phyloP scores from a whole-genome alignment of 2,888 invertebrate species.

The Chirona hameri region DNA sequence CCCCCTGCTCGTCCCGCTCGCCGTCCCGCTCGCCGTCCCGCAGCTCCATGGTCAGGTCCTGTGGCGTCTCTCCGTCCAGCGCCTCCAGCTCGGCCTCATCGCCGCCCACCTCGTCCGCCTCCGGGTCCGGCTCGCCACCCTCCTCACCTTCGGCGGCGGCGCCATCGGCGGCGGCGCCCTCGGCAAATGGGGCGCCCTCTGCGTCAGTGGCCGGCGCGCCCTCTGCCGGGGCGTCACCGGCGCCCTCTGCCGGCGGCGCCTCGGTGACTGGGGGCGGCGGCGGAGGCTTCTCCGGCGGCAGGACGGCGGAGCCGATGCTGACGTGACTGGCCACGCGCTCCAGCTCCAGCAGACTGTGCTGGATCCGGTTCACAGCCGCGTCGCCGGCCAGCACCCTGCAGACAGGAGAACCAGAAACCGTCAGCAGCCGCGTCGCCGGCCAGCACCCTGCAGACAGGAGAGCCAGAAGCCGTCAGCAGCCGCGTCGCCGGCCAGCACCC shows the following conservation, averaged over 20 bases:
- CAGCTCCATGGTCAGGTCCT: background rate
- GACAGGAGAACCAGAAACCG: too few species aligned
- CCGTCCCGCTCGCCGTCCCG: background rate
- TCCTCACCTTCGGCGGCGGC: background rate
- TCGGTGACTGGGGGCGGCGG: background rate
- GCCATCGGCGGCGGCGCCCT: background rate
- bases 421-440: too few species aligned
- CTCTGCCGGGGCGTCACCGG: background rate
- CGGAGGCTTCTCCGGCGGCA: background rate
- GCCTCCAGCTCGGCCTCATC: slow-evolving; percentile 3
- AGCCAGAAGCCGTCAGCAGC: background rate
- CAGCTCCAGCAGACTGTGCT: background rate
- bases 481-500: background rate
- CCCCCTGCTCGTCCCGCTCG: background rate
- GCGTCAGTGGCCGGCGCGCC: background rate
- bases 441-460: too few species aligned
- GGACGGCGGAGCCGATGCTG: background rate
- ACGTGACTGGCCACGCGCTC: slow-evolving; percentile 9
- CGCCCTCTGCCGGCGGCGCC: background rate
- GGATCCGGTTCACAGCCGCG: background rate
- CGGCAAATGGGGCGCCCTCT: background rate
- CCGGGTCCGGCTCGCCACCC: background rate
- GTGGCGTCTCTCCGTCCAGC: background rate
- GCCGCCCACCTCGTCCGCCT: slow-evolving; percentile 23
- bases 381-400: background rate